Evolutionary conservation across 2,888 invertebrate species (phyloP).

Genomic region (Camponotus fellah): DNA sequence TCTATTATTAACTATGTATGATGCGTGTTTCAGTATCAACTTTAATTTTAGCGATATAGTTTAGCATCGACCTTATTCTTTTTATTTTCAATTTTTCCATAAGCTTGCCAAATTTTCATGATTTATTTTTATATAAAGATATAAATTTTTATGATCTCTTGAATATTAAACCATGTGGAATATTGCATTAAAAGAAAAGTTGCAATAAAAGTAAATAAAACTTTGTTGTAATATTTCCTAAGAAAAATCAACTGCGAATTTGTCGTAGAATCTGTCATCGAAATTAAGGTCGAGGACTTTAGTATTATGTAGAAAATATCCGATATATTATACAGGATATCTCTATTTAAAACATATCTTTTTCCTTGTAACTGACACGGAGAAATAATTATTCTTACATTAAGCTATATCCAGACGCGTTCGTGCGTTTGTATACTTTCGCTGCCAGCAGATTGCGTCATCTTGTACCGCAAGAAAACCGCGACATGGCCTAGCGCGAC

Average conservation of each 20-base stretch:
- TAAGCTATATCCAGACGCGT: neutral
- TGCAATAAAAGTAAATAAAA: neutral
- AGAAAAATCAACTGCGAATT: neutral
- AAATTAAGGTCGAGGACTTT: conserved; percentile 5
- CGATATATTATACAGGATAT: neutral
- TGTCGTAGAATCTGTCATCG: neutral
- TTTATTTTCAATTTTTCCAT: neutral
- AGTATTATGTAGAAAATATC: neutral
- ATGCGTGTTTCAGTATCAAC: neutral
- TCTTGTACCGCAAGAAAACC: conserved; percentile 36
- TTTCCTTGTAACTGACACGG: neutral
- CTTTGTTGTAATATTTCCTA: neutral
- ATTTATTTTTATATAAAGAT: neutral
- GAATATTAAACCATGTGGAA: neutral
- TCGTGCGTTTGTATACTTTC: conserved; percentile 17
- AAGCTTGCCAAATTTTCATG: neutral
- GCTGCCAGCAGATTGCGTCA: conserved; percentile 40
- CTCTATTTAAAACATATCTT: neutral
- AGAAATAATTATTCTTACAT: neutral
- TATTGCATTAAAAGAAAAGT: neutral
- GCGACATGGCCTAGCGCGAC: conserved; percentile 1
- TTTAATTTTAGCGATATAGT: conserved; percentile 15
- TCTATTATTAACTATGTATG: neutral
- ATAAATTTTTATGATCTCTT: neutral
- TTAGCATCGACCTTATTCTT: neutral